phyloP scores from a whole-genome alignment of 2,113 vertebrate genomes.

The Haemorhous mexicanus region DNA sequence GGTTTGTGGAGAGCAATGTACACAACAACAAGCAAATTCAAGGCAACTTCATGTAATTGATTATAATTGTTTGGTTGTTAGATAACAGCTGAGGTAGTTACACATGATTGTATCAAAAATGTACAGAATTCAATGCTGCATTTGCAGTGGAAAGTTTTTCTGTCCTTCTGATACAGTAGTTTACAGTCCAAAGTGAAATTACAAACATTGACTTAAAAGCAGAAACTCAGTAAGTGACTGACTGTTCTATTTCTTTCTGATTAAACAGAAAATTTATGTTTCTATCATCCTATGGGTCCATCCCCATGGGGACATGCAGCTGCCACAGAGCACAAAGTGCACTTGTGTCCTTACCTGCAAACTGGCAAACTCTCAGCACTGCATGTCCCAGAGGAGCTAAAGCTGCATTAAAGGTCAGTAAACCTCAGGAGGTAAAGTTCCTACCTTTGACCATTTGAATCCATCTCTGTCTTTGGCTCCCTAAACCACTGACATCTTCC shows the following conservation, averaged over 20 bases:
- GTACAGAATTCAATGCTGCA: not conserved
- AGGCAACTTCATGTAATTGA: not conserved
- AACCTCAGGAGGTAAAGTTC: not conserved
- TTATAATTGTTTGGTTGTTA: not conserved
- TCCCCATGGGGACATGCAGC: not conserved
- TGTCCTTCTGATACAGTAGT: not conserved
- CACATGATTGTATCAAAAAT: not conserved
- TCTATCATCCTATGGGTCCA: not conserved
- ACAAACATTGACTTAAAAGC: not conserved
- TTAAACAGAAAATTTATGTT: not conserved
- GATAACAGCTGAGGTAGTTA: not conserved
- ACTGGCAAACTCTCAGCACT: not conserved
- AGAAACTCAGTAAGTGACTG: not conserved
- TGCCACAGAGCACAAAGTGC: not conserved
- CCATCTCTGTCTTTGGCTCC: rapidly evolving
- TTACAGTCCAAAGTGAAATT: not conserved
- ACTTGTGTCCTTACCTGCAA: not conserved
- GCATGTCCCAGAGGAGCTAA: not conserved
- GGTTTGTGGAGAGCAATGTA: not conserved
- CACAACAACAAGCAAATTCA: not conserved
- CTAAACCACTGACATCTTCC: not conserved
- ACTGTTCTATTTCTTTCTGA: not conserved
- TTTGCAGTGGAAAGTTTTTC: not conserved
- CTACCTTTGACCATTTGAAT: not conserved
- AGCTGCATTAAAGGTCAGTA: not conserved